These are phyloP conservation scores for Ornithorhynchus anatinus DNA, from an alignment of 2,113 vertebrate species.

Conservation along the genomic window DNA sequence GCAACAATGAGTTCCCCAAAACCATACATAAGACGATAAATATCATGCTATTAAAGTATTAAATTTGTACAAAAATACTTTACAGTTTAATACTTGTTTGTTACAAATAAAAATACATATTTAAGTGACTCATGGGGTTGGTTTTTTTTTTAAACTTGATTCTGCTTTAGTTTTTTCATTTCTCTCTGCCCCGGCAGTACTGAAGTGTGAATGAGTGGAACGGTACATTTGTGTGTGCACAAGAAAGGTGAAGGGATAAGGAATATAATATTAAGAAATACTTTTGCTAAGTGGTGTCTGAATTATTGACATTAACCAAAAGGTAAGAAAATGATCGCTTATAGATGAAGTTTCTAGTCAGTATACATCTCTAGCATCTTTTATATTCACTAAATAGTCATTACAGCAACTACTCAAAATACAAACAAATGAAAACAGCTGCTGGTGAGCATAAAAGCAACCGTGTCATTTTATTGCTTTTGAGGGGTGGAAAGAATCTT, in stretches of 20 bases:
- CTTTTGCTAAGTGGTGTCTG: conserved; percentile 46
- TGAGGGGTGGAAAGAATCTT: conserved; percentile 55
- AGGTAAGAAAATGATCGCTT: conserved; percentile 62
- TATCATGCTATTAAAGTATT: conserved; percentile 99
- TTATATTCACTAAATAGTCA: conserved; percentile 74
- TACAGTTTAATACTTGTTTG: conserved; percentile 98
- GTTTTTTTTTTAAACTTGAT: conserved; percentile 56
- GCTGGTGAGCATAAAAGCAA: conserved; percentile 76
- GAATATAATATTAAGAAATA: conserved; percentile 61
- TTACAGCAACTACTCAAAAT: conserved; percentile 73
- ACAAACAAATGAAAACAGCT: conserved; percentile 73
- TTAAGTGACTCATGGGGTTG: conserved; percentile 80
- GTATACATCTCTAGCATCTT: conserved; percentile 74
- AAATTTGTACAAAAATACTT: conserved; percentile 99
- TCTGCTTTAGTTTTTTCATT: conserved; percentile 78
- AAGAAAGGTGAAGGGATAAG: conserved; percentile 60
- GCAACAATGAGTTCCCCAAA: conserved; percentile 89
- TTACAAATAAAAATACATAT: conserved; percentile 99
- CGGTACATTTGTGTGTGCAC: conserved; percentile 41
- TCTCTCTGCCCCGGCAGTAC: conserved; percentile 85
- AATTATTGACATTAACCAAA: conserved; percentile 64
- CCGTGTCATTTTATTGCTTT: conserved; percentile 81
- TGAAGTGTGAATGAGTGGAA: conserved; percentile 67
- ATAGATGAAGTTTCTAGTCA: conserved; percentile 63
- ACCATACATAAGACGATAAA: conserved; percentile 97